These are phyloP conservation scores for Strongylocentrotus purpuratus DNA, from an alignment of 35 echinoderm and acorn worm species.

Conservation along the genomic window DNA sequence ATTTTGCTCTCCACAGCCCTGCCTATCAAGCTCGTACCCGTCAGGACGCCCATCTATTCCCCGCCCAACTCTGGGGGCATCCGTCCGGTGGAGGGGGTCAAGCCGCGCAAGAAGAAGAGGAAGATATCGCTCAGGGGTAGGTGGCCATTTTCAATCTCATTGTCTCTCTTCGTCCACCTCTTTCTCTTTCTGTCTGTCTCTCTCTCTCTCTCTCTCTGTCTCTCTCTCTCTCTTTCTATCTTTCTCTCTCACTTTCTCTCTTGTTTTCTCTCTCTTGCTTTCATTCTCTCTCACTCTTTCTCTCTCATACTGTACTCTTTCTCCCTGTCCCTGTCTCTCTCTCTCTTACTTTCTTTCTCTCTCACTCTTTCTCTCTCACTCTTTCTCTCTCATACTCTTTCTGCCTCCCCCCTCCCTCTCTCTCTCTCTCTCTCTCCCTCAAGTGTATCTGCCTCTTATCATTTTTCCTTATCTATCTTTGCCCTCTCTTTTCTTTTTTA, in stretches of 20 bases:
- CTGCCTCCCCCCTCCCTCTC: background rate
- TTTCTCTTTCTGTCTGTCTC: background rate
- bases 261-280: background rate
- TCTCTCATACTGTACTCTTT: background rate
- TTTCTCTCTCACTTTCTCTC: background rate
- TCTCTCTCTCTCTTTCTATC: background rate
- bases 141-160: background rate
- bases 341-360: background rate
- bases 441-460: too few relatives aligned
- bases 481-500: too few relatives aligned
- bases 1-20: constrained; percentile 95
- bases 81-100: constrained; percentile 83
- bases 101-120: constrained; percentile 73
- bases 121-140: constrained; percentile 74
- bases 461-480: too few relatives aligned
- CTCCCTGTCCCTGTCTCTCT: background rate
- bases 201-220: background rate
- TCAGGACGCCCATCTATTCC: constrained; percentile 74
- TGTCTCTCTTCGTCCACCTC: too few relatives aligned
- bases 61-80: constrained; percentile 66
- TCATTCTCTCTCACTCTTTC: background rate
- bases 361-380: background rate
- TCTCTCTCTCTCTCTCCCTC: too few relatives aligned
- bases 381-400: background rate
- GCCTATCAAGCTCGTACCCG: constrained; percentile 76